Evolutionary conservation across 30 jellyfish, hydroid and myxozoan species (phyloP), one percentile per base, ranked within the genome.

Genomic region (Pelagia noctiluca): DNA sequence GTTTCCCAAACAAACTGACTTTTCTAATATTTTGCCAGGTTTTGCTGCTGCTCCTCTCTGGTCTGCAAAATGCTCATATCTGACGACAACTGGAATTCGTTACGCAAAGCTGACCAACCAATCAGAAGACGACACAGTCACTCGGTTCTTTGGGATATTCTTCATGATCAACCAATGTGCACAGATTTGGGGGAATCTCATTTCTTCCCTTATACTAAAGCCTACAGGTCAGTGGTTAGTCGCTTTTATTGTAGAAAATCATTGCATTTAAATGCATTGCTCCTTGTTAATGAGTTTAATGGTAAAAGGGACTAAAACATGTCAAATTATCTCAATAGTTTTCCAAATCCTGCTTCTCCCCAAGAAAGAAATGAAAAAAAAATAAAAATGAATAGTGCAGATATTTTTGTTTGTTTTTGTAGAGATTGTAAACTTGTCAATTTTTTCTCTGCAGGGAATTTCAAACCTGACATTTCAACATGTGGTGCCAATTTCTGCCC

Each of bases 401-500:
- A n/a, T n/a, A n/a, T n/a, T n/a, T n/a, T n/a, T n/a, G n/a, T n/a
- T n/a, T n/a, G n/a, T n/a, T n/a, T n/a, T n/a, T n/a, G n/a, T n/a
- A n/a, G n/a, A n/a, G n/a, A n/a, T n/a, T n/a, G n/a, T n/a, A n/a
- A n/a, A n/a, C n/a, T n/a, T n/a, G n/a, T n/a, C n/a, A n/a, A n/a
- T n/a, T n/a, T n/a, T n/a, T n/a, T n/a, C n/a, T n/a, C n/a, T n/a
- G n/a, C n/a, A 42, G 61, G 36, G 78, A 71, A 73, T 35, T 23
- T 84, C 19, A 47, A 22, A 18, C 62, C 50, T 21, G 70, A 64
- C 78, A 63, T 49, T 23, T 46, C 70, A 10, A 48, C 31, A 53
- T 92, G 98, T 54, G 98, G 98, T 13, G 96, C 98, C 73, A 86
- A 76, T 29, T 86, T 70, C 71, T 92, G 98, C 52, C 96, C 98